Evolutionary conservation across 2,113 vertebrate species (phyloP).

Genomic region (Rhipidura dahli): DNA sequence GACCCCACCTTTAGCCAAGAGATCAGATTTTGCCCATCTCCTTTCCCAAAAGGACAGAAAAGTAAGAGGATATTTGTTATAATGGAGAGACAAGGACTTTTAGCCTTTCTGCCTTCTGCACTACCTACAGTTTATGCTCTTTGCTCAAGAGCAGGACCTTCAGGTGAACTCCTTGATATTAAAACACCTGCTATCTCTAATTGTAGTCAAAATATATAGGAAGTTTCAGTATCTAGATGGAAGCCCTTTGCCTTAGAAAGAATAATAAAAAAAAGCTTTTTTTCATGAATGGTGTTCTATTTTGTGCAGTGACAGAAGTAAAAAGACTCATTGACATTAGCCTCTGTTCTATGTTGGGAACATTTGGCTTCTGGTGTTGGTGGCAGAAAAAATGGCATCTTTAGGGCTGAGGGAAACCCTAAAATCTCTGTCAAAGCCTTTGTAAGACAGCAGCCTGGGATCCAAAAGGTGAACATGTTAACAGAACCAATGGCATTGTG

Average conservation of each 20-base stretch:
- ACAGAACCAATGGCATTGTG: neutral
- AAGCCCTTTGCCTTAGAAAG: neutral
- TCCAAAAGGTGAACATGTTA: neutral
- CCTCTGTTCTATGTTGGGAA: fast-evolving
- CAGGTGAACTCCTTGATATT: neutral
- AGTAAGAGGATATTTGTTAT: neutral
- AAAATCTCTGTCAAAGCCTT: neutral
- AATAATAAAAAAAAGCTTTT: neutral
- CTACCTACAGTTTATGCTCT: neutral
- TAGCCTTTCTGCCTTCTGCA: neutral
- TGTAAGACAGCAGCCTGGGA: neutral
- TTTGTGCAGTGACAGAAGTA: neutral
- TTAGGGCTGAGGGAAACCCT: neutral
- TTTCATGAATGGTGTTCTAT: neutral
- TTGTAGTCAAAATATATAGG: neutral
- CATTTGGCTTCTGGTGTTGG: neutral
- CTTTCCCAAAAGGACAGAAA: neutral
- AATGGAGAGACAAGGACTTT: neutral
- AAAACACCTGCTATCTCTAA: neutral
- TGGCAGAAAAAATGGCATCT: neutral
- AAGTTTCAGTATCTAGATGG: neutral
- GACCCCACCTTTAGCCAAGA: neutral
- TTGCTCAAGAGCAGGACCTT: neutral
- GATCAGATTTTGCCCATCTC: neutral
- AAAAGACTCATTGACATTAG: neutral